phyloP scores from a whole-genome alignment of 2,797 vertebrate species.

The Gastrophryne carolinensis region DNA sequence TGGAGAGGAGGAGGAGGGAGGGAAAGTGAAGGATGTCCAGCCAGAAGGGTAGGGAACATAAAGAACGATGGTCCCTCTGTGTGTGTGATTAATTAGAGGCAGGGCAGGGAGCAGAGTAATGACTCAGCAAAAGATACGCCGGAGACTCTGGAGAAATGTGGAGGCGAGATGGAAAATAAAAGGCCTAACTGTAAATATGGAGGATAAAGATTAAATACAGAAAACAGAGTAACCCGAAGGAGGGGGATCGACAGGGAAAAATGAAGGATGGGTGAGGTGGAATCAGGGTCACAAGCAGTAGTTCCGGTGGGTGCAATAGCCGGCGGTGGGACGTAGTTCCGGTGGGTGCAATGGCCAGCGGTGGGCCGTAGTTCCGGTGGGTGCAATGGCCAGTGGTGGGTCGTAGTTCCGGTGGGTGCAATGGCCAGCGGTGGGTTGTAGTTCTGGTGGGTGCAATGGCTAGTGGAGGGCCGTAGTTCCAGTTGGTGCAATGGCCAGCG shows the following conservation, averaged over 20 bases:
- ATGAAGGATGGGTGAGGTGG: neutral
- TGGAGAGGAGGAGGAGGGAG: constrained; percentile 11
- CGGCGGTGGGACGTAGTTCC: neutral
- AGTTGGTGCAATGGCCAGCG: too few relatives aligned
- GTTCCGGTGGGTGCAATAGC: neutral
- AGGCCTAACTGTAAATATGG: constrained; percentile 10
- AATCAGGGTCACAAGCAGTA: neutral
- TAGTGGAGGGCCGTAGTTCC: too few relatives aligned
- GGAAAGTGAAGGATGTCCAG: neutral
- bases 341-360: too few relatives aligned
- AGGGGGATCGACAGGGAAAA: neutral
- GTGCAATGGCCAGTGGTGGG: too few relatives aligned
- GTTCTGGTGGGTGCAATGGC: too few relatives aligned
- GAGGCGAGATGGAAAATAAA: constrained; percentile 1
- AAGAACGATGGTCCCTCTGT: neutral
- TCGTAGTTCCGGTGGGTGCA: too few relatives aligned
- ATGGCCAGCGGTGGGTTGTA: too few relatives aligned
- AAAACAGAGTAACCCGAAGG: neutral
- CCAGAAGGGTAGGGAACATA: neutral
- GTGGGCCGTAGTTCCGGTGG: too few relatives aligned
- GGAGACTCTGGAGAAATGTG: neutral
- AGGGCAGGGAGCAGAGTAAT: constrained; percentile 10
- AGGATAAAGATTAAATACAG: constrained; percentile 4
- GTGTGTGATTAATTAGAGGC: constrained; percentile 6
- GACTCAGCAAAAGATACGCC: constrained; percentile 6